Percentiles rank a stretch among this genome's conserved stretches.
Evolutionary conservation across 2,797 vertebrate species (phyloP).

Genomic region (Strix occidentalis): DNA sequence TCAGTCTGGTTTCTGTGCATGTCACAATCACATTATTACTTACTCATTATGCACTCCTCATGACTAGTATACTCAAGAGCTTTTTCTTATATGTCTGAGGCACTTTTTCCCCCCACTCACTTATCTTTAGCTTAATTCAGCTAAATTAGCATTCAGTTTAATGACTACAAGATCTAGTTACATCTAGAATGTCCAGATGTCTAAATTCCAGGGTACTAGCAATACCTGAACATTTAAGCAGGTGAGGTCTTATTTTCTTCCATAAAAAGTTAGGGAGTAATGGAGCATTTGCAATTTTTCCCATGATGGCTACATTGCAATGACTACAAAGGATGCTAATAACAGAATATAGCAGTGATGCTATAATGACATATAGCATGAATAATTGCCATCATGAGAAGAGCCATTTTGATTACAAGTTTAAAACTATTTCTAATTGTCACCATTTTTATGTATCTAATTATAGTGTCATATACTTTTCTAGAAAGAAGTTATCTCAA

Average conservation of each 20-base stretch:
- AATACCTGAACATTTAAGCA: not conserved
- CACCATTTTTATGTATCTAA: not conserved
- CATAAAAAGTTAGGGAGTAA: not conserved
- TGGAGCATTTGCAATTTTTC: not conserved
- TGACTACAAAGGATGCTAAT: not conserved
- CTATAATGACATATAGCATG: not conserved
- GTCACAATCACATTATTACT: not conserved
- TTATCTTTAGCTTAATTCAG: not conserved
- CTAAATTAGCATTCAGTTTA: not conserved
- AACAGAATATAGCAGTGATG: not conserved
- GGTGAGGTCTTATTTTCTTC: not conserved
- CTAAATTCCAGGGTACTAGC: not conserved
- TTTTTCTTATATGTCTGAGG: not conserved
- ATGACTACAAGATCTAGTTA: not conserved
- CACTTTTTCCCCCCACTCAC: rapidly evolving
- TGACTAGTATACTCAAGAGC: not conserved
- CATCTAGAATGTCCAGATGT: not conserved
- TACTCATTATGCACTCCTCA: not conserved
- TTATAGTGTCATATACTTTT: not conserved
- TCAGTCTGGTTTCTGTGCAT: not conserved
- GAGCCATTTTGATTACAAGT: not conserved
- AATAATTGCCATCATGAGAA: not conserved
- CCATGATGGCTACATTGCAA: not conserved
- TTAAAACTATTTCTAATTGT: not conserved
- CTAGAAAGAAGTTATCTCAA: not conserved